Conservation (phyloP, 2,797 vertebrate genomes). For the Heteromormyrus szaboi region DNA sequence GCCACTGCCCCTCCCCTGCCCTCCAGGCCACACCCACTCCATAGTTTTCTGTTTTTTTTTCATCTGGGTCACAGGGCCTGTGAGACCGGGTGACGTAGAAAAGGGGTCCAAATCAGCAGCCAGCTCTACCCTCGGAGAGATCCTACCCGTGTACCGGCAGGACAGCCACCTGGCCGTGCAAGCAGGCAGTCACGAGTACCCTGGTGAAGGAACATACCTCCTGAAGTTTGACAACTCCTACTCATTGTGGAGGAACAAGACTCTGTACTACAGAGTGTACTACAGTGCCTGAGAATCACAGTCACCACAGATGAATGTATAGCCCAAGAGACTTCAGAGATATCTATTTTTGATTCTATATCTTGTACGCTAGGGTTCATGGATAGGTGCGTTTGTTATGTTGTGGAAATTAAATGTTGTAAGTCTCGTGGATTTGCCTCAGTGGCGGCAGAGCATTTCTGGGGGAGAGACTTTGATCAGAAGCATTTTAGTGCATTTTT, state of each 20-base stretch:
- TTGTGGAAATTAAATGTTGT: slow-evolving; percentile 33
- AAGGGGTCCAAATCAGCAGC: slow-evolving; percentile 76
- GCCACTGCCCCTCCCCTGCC: not conserved
- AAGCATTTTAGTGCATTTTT: slow-evolving; percentile 34
- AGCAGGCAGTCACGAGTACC: slow-evolving; percentile 88
- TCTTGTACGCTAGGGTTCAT: slow-evolving; percentile 22
- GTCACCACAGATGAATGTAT: slow-evolving; percentile 49
- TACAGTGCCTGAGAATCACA: slow-evolving; percentile 77
- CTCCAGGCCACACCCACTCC: not conserved
- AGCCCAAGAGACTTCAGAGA: slow-evolving; percentile 40
- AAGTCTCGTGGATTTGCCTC: slow-evolving; percentile 32
- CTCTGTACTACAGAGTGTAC: slow-evolving; percentile 92
- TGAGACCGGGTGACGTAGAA: slow-evolving; percentile 84
- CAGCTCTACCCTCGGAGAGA: slow-evolving; percentile 79
- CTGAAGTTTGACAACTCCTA: slow-evolving; percentile 98
- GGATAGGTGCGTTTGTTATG: not conserved
- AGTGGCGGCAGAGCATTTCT: slow-evolving; percentile 21
- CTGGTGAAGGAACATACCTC: slow-evolving; percentile 91
- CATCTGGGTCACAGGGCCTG: slow-evolving; percentile 60
- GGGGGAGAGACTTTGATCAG: slow-evolving; percentile 21
- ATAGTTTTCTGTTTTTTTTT: not conserved
- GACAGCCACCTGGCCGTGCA: slow-evolving; percentile 87
- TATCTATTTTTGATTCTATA: slow-evolving; percentile 58
- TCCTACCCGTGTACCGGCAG: slow-evolving; percentile 85
- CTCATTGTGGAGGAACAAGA: slow-evolving; percentile 95